Conservation (phyloP, 2,888 invertebrate species). For the Sarcophaga rosellei region DNA sequence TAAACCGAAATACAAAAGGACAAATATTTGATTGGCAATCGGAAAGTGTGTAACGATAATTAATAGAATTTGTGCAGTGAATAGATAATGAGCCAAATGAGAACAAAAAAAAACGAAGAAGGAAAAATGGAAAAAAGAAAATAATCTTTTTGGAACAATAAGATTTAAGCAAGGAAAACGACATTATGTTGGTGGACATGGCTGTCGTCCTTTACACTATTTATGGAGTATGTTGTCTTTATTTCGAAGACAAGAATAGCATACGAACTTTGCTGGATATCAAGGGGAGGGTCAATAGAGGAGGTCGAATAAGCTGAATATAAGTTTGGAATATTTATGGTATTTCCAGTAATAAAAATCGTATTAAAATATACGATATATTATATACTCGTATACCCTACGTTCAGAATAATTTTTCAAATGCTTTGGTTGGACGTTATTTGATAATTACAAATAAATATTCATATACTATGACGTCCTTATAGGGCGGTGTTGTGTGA, state of each 20-base stretch:
- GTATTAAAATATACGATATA: no score
- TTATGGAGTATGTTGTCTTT: background rate
- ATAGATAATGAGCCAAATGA: slow-evolving; percentile 76
- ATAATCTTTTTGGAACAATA: slow-evolving; percentile 28
- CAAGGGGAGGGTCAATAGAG: background rate
- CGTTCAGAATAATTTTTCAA: no score
- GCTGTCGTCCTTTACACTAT: background rate
- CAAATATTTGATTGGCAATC: slow-evolving; percentile 69
- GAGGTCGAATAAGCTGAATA: no score
- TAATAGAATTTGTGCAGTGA: slow-evolving; percentile 80
- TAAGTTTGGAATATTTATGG: no score
- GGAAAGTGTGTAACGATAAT: slow-evolving; percentile 80
- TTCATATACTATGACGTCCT: no score
- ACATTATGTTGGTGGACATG: background rate
- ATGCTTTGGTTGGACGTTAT: no score
- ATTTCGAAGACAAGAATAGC: background rate
- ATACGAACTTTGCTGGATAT: slow-evolving; percentile 43
- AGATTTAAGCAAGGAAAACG: slow-evolving; percentile 20
- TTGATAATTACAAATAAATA: no score
- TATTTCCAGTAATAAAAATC: no score
- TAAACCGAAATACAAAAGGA: slow-evolving; percentile 68
- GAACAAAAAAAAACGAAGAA: slow-evolving; percentile 28
- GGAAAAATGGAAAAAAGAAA: background rate
- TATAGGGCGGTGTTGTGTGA: no score
- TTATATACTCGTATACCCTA: no score